Evolutionary conservation across 2,797 vertebrate genomes (phyloP), one percentile per base, ranked within the genome.

Genomic region (Typhlichthys eigenmanni): DNA sequence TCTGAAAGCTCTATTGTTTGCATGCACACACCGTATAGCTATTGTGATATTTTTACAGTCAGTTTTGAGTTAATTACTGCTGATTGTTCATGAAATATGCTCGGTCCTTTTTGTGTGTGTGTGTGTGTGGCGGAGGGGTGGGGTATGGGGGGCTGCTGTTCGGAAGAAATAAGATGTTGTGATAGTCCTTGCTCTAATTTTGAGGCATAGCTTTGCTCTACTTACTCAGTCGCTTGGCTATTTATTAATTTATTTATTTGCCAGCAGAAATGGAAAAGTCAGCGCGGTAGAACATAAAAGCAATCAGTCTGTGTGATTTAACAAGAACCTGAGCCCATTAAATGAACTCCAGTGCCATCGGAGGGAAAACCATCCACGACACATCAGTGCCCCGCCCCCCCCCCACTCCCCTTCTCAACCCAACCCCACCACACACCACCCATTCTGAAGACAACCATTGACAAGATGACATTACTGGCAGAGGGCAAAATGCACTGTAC

Each of bases 221-320:
- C 72, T 65, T 81, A 81, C 91, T 91, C 79, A 84, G 86, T 81
- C 74, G 83, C 76, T 89, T 83, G 76, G 78, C 86, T 82, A 68
- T 85, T 82, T 84, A 83, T 29, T 29, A 29, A 29, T 84, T 24
- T 80, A 78, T 81, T 75, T 78, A 78, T 92, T 81, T 71, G 76
- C 77, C 67, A 17, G 52, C 76, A 60, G 78, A 85, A 85, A 90
- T 83, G 84, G 80, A 83, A 89, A 79, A 86, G 72, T 81, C 82
- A 71, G 76, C 75, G 81, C 81, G 62, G 78, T 81, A 89, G 90
- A 92, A 94, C 92, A 94, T 92, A 91, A 93, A 92, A 91, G 89
- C 88, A 93, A 93, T 93, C 91, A 92, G 87, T 84, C 75, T 83
- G 78, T 72, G 77, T 87, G 89, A 90, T 92, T 93, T 93, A 91